Percentiles rank a stretch among this genome's conserved stretches.
Conservation (phyloP, 2,113 vertebrate species). For the Lonchura striata region DNA sequence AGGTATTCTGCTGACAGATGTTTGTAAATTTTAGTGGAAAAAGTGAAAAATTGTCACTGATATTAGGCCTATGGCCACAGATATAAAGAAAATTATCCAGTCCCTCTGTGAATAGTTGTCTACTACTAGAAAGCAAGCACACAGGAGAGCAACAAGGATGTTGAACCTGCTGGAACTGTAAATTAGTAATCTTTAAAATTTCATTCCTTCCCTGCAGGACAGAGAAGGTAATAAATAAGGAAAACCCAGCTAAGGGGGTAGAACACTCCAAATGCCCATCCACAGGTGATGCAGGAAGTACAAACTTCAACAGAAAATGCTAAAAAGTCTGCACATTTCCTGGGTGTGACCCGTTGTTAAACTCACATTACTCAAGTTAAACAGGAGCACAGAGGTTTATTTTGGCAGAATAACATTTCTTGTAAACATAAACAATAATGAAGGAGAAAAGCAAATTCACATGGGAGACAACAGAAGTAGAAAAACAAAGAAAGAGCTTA, state of each 20-base stretch:
- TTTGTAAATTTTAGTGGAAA: not conserved
- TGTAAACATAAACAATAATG: not conserved
- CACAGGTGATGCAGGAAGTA: accelerated
- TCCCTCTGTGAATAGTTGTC: not conserved
- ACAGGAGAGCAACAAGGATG: not conserved
- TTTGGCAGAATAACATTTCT: not conserved
- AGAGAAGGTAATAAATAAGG: not conserved
- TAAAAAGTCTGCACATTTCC: not conserved
- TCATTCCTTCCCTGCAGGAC: not conserved
- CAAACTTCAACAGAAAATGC: not conserved
- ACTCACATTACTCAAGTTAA: not conserved
- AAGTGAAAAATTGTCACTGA: not conserved
- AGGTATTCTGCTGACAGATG: not conserved
- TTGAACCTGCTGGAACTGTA: not conserved
- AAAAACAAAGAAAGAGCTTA: not conserved
- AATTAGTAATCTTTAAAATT: not conserved
- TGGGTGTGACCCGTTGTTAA: not conserved
- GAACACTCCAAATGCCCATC: not conserved
- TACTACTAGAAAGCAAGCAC: not conserved
- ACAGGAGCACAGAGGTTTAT: not conserved
- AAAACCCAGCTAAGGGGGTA: not conserved
- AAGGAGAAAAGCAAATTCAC: not conserved
- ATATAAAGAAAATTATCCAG: not conserved
- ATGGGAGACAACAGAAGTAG: not conserved
- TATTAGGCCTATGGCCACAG: not conserved